Evolutionary conservation across 2,888 invertebrate genomes (phyloP).

Genomic region (Cerastoderma edule): DNA sequence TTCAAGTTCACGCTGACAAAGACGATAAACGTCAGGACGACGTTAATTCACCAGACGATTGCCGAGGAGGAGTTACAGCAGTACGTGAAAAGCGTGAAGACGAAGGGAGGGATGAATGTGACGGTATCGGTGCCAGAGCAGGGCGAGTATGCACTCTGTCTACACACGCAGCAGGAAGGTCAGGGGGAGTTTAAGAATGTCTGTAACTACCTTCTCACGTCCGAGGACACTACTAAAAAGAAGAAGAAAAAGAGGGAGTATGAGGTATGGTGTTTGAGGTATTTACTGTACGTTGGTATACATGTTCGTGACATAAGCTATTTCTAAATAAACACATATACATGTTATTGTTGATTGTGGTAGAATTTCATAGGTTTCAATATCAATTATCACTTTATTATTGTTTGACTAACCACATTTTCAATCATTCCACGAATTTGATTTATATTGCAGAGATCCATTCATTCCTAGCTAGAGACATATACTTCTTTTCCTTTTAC

Average conservation of each 20-base stretch:
- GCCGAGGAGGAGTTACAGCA: slow-evolving; percentile 44
- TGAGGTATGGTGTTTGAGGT: too few species aligned
- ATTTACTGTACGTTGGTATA: too few species aligned
- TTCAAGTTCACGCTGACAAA: slow-evolving; percentile 54
- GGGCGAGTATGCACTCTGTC: slow-evolving; percentile 47
- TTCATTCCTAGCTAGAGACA: too few species aligned
- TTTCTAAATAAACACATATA: too few species aligned
- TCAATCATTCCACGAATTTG: too few species aligned
- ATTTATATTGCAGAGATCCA: too few species aligned
- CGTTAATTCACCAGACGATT: slow-evolving; percentile 50
- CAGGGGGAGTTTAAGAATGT: slow-evolving; percentile 39
- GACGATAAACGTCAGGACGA: slow-evolving; percentile 42
- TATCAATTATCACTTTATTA: too few species aligned
- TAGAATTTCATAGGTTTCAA: too few species aligned
- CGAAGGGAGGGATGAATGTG: slow-evolving; percentile 36
- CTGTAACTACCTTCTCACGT: slow-evolving; percentile 56
- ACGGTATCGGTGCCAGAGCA: slow-evolving; percentile 40
- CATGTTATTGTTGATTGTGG: too few species aligned
- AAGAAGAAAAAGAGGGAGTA: slow-evolving; percentile 24
- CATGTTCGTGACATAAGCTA: too few species aligned
- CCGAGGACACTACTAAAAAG: slow-evolving; percentile 42
- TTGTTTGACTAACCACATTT: too few species aligned
- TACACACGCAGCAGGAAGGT: slow-evolving; percentile 45
- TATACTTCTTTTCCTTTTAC: too few species aligned
- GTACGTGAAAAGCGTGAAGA: slow-evolving; percentile 35